Conservation (phyloP, 2,113 vertebrate species). For the Odocoileus virginianus region DNA sequence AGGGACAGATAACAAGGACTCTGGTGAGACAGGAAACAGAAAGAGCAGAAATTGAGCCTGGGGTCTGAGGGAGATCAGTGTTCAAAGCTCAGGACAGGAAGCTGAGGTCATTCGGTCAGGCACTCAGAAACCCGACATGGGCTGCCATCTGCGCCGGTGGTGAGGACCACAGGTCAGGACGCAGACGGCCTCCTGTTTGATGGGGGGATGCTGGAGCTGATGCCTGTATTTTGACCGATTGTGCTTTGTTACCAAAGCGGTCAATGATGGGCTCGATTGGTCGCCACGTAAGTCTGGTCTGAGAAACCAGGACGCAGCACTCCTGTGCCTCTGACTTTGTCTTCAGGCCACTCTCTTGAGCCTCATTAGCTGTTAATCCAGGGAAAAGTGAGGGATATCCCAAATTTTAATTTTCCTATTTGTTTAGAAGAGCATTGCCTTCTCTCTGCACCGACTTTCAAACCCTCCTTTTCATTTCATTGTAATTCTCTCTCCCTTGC, state of each 20-base stretch:
- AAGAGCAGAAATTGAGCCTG: background rate
- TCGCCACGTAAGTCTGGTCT: background rate
- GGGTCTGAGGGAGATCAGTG: background rate
- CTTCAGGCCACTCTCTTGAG: background rate
- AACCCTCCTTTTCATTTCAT: background rate
- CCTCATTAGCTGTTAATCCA: background rate
- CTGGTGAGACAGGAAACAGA: conserved; percentile 24
- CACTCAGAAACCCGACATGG: background rate
- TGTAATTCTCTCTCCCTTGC: background rate
- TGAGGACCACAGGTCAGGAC: background rate
- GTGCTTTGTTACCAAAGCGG: background rate
- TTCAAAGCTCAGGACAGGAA: background rate
- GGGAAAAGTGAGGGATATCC: background rate
- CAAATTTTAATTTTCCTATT: background rate
- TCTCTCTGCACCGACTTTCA: background rate
- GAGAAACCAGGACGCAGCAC: background rate
- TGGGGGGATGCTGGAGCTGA: background rate
- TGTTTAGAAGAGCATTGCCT: background rate
- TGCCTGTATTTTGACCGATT: background rate
- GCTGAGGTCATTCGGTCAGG: background rate
- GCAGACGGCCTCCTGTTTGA: background rate
- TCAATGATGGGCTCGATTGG: background rate
- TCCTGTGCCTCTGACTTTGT: background rate
- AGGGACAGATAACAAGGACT: conserved; percentile 19
- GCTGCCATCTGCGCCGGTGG: background rate